A percentile compares a stretch with the other conserved stretches of the same genome.
Evolutionary conservation across 2,797 vertebrate species (phyloP).

Genomic region (Chloroceryle amazona): DNA sequence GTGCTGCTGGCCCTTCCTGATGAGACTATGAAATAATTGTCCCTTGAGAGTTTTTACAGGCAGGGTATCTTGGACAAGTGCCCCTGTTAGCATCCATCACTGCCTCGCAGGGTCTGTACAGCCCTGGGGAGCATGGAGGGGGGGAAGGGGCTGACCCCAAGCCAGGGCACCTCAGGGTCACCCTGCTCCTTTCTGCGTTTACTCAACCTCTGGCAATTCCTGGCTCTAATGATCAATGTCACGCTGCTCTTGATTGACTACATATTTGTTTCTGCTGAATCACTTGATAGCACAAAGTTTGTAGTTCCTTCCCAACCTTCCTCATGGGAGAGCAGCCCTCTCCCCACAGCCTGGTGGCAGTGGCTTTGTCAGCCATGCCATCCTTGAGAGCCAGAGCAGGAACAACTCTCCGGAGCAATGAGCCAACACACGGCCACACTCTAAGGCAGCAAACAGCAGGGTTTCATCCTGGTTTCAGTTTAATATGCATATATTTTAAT

Average conservation of each 20-base stretch:
- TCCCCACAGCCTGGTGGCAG: accelerated
- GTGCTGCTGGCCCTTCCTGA: background rate
- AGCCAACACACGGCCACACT: accelerated
- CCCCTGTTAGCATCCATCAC: background rate
- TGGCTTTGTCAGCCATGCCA: background rate
- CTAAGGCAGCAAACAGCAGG: background rate
- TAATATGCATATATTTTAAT: background rate
- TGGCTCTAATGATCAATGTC: background rate
- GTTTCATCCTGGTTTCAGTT: background rate
- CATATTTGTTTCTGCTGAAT: background rate
- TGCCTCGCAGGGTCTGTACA: background rate
- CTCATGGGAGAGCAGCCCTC: accelerated
- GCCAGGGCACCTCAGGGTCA: background rate
- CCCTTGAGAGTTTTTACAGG: background rate
- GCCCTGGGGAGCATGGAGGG: accelerated
- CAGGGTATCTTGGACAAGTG: background rate
- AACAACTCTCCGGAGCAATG: background rate
- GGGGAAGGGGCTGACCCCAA: background rate
- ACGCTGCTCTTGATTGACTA: accelerated
- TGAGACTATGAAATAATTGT: background rate
- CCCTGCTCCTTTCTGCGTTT: background rate
- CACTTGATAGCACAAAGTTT: background rate
- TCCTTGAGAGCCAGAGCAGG: background rate
- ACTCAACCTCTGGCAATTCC: background rate
- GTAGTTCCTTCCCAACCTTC: background rate